phyloP scores from a whole-genome alignment of 1,140 invertebrate species.

The Latrodectus geometricus region DNA sequence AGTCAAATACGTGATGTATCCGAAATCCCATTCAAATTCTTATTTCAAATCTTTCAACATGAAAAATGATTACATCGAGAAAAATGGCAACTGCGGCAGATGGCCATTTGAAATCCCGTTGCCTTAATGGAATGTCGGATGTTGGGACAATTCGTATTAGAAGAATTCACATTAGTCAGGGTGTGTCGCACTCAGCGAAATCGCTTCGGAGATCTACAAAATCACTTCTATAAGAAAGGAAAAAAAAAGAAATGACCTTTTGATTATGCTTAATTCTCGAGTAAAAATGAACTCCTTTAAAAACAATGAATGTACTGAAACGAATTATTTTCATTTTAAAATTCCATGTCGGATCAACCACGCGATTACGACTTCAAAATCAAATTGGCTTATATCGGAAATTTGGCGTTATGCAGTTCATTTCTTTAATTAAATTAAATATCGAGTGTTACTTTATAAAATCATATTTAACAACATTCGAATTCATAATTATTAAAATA shows the following conservation, averaged over 20 bases:
- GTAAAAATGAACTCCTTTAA: not conserved
- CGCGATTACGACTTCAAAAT: not conserved
- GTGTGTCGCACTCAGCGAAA: slow-evolving; percentile 37
- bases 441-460: too few species aligned
- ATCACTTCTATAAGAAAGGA: not conserved
- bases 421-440: too few species aligned
- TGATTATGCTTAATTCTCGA: not conserved
- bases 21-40: not conserved
- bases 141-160: slow-evolving; percentile 22
- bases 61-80: not conserved
- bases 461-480: too few species aligned
- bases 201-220: slow-evolving; percentile 25
- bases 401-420: too few species aligned
- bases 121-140: slow-evolving; percentile 16
- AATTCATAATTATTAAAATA: too few species aligned
- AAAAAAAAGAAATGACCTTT: not conserved
- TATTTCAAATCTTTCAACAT: slow-evolving; percentile 2
- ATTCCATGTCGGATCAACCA: not conserved
- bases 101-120: slow-evolving; percentile 16
- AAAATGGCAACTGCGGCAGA: slow-evolving; percentile 12
- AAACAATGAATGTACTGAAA: slow-evolving; percentile 1
- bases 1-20: not conserved
- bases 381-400: too few species aligned
- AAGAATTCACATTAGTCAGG: slow-evolving; percentile 53
- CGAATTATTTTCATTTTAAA: not conserved